Conservation (phyloP, 2,797 vertebrate genomes). For the Bradypus variegatus region DNA sequence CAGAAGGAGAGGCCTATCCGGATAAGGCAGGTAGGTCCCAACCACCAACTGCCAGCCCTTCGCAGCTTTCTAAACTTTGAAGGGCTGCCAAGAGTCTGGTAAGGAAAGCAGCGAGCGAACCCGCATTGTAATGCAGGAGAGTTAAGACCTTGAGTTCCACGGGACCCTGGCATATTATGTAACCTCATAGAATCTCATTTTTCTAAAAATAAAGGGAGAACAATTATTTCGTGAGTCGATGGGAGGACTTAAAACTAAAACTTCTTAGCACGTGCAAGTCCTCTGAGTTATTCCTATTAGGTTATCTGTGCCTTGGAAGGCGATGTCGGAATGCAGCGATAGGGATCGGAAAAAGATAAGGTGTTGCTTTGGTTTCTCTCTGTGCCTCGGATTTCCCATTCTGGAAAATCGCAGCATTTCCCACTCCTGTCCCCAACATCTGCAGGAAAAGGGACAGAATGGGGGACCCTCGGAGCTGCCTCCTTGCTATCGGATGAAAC, state of each 20-base stretch:
- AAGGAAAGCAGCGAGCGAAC: neutral
- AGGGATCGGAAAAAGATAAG: fast-evolving
- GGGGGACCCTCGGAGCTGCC: neutral
- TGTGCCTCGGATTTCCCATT: neutral
- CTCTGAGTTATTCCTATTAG: neutral
- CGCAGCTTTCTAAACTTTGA: neutral
- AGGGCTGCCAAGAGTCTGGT: neutral
- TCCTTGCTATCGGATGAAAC: neutral
- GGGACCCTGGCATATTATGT: fast-evolving
- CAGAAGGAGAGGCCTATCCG: neutral
- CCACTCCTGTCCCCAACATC: neutral
- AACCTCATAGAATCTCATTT: neutral
- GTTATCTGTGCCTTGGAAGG: neutral
- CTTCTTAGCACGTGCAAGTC: neutral
- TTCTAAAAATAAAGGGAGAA: neutral
- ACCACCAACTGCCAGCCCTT: neutral
- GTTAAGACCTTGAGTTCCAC: neutral
- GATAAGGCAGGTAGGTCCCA: neutral
- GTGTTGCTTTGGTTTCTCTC: neutral
- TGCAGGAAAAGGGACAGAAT: neutral
- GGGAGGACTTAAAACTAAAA: neutral
- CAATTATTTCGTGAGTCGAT: neutral
- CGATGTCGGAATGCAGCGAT: neutral
- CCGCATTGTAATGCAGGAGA: fast-evolving
- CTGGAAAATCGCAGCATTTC: neutral